These are phyloP conservation scores for Parasteatoda tepidariorum DNA, from an alignment of 1,140 invertebrate species.

Conservation along the genomic window DNA sequence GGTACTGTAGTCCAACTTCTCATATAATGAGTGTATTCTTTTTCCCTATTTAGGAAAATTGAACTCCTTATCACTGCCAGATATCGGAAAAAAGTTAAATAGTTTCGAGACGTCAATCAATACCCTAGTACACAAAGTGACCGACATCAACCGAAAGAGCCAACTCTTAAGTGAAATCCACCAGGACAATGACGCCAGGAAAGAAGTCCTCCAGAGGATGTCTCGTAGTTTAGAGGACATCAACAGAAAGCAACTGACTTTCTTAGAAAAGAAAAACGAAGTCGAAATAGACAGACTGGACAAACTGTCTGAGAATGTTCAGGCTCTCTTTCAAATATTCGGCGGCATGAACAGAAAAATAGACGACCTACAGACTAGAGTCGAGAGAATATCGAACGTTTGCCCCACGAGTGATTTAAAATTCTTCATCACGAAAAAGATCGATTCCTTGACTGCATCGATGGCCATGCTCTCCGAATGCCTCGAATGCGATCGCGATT, in stretches of 20 bases:
- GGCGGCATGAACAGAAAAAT: slow-evolving; percentile 47
- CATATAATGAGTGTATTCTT: not conserved
- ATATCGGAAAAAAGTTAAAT: slow-evolving; percentile 9
- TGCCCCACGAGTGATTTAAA: slow-evolving; percentile 42
- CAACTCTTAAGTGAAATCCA: slow-evolving; percentile 46
- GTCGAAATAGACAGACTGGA: slow-evolving; percentile 24
- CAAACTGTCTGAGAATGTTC: slow-evolving; percentile 55
- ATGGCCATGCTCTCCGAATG: slow-evolving; percentile 30
- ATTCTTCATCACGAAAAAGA: slow-evolving; percentile 43
- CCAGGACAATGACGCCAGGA: slow-evolving; percentile 31
- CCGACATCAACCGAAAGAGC: slow-evolving; percentile 42
- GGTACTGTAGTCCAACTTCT: too few relatives aligned
- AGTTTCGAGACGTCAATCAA: slow-evolving; percentile 22
- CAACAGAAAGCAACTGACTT: slow-evolving; percentile 12
- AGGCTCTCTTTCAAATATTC: slow-evolving; percentile 57
- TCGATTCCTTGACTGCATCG: slow-evolving; percentile 35
- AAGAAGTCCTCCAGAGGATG: slow-evolving; percentile 36
- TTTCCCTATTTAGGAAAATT: slow-evolving; percentile 42
- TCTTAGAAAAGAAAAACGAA: slow-evolving; percentile 29
- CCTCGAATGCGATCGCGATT: slow-evolving; percentile 41
- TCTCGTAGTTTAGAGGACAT: slow-evolving; percentile 29
- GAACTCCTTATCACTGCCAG: not conserved
- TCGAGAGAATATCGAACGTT: slow-evolving; percentile 22
- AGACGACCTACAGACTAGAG: slow-evolving; percentile 38
- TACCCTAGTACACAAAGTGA: slow-evolving; percentile 31